These are phyloP conservation scores for Psilopogon haemacephalus DNA, from an alignment of 2,113 vertebrate species.

Conservation along the genomic window DNA sequence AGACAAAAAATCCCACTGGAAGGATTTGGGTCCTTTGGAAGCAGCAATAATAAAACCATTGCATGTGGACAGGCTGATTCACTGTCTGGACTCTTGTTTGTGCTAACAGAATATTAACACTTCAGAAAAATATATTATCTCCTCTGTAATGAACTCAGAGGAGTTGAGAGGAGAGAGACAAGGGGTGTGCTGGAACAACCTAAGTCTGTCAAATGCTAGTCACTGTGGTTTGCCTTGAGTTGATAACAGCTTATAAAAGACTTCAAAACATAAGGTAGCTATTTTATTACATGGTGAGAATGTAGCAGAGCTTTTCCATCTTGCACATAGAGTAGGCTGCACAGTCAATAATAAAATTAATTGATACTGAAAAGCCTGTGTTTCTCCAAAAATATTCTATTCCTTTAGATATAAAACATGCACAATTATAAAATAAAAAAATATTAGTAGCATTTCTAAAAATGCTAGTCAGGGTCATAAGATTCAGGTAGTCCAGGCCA, in stretches of 20 bases:
- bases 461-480: neutral
- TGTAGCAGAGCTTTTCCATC: neutral
- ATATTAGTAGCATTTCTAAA: neutral
- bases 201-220: fast-evolving
- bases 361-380: neutral
- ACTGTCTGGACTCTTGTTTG: neutral
- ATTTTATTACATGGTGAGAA: neutral
- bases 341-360: neutral
- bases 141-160: neutral
- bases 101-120: neutral
- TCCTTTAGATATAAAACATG: neutral
- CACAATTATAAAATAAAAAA: neutral
- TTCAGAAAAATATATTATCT: no score
- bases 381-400: neutral
- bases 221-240: neutral
- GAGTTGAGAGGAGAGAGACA: neutral
- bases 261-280: neutral
- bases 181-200: neutral
- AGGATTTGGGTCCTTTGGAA: neutral
- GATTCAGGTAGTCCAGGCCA: neutral
- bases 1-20: neutral
- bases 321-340: neutral
- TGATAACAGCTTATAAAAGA: neutral
- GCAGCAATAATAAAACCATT: neutral
- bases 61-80: neutral